Conservation (phyloP, 2,113 vertebrate species). For the Carassius auratus region DNA sequence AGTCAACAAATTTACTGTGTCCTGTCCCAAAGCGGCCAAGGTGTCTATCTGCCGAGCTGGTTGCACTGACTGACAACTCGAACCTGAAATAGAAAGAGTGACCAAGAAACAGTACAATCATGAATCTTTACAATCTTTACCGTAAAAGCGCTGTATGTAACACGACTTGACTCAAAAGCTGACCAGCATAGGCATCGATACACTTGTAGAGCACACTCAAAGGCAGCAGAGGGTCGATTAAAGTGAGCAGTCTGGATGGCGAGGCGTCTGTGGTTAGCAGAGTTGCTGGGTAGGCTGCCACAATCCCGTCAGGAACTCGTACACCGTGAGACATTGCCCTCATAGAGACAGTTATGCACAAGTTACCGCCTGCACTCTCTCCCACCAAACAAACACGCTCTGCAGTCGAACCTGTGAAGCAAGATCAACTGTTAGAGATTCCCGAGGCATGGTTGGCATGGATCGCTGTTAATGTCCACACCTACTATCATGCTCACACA, state of each 20-base stretch:
- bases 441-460: not conserved
- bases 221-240: conserved; percentile 88
- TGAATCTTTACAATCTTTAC: not conserved
- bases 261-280: conserved; percentile 82
- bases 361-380: conserved; percentile 90
- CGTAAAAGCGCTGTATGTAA: not conserved
- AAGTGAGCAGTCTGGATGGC: conserved; percentile 86
- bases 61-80: conserved; percentile 62
- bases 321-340: conserved; percentile 82
- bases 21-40: conserved; percentile 74
- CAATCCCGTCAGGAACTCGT: conserved; percentile 84
- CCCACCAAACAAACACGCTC: conserved; percentile 86
- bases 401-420: conserved; percentile 81
- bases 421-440: not conserved
- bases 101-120: not conserved
- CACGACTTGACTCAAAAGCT: conserved; percentile 19
- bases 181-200: conserved; percentile 87
- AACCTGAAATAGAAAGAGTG: conserved; percentile 65
- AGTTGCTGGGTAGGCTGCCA: conserved; percentile 87
- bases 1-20: conserved; percentile 78
- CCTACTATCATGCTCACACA: not conserved
- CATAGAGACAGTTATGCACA: conserved; percentile 87
- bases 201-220: conserved; percentile 86
- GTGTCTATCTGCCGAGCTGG: conserved; percentile 58
- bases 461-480: not conserved